Evolutionary conservation across 2,888 invertebrate genomes (phyloP).

Genomic region (Macaria liturata): DNA sequence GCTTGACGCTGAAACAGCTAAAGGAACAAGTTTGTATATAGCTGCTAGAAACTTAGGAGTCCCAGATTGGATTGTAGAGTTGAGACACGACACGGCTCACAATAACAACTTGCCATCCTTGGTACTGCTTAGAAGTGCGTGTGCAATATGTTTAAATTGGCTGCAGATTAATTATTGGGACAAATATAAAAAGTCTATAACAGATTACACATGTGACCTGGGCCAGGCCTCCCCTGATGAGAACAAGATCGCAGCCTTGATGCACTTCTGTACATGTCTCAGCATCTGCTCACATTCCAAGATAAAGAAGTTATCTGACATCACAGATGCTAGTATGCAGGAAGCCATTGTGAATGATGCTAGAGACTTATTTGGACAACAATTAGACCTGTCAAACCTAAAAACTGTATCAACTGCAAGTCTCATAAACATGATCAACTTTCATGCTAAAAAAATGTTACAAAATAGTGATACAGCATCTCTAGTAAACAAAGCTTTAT

Average conservation of each 20-base stretch:
- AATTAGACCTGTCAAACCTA: slow-evolving; percentile 57
- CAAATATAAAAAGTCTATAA: slow-evolving; percentile 75
- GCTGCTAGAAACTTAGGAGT: slow-evolving; percentile 86
- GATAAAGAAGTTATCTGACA: slow-evolving; percentile 64
- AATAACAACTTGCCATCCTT: slow-evolving; percentile 86
- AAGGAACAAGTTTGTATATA: slow-evolving; percentile 78
- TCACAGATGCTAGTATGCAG: slow-evolving; percentile 58
- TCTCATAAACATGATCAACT: slow-evolving; percentile 53
- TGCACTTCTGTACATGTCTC: slow-evolving; percentile 65
- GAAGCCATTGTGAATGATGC: slow-evolving; percentile 65
- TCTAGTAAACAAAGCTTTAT: slow-evolving; percentile 54
- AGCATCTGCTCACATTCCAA: slow-evolving; percentile 67
- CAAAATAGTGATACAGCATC: slow-evolving; percentile 44
- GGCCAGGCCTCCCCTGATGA: slow-evolving; percentile 47
- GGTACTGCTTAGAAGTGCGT: slow-evolving; percentile 84
- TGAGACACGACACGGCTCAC: slow-evolving; percentile 92
- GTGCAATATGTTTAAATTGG: slow-evolving; percentile 86
- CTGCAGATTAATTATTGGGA: slow-evolving; percentile 87
- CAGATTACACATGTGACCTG: slow-evolving; percentile 65
- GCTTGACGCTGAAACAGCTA: slow-evolving; percentile 79
- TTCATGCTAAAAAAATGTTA: slow-evolving; percentile 53
- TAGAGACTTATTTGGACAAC: slow-evolving; percentile 58
- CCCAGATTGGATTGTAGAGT: slow-evolving; percentile 90
- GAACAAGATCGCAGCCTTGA: slow-evolving; percentile 55
- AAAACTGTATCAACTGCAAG: slow-evolving; percentile 56